Evolutionary conservation across 23 tunicate genomes (phyloP), one percentile per base, ranked within the genome.

Genomic region (Pegea sp.): DNA sequence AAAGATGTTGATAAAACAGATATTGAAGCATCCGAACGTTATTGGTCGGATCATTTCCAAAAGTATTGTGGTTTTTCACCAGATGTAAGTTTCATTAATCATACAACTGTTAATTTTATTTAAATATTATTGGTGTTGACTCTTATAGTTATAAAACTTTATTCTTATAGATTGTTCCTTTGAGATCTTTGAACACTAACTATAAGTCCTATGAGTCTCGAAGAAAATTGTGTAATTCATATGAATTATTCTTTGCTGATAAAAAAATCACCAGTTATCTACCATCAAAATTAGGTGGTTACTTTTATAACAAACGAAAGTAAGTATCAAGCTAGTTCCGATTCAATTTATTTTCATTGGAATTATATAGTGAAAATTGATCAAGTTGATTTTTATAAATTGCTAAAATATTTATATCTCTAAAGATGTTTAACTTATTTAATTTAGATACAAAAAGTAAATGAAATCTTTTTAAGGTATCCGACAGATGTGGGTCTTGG

Each of bases 221-320:
- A 30, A 21, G 28, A 19, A 23, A 33, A 2, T 28, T 66, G 62
- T 54, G 62, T 34, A 54, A 53, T 26, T 42, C 62, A 1, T 66
- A 55, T 29, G 71, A 66, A 13, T 42, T 66, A 28, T 66, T 66
- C 30, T 28, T 66, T 28, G 53, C 38, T 25, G 71, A 66, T 30
- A 43, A 54, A 33, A 33, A 33, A 42, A 42, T 66, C 13, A 54
- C 38, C 24, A 54, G 48, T 55, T 28, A 33, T 1, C 22, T 66
- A 26, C 54, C 62, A 3, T 20, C 53, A 24, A 34, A 33, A n/a
- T 26, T 44, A 24, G 62, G 62, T 25, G 56, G 44, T 27, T 42
- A 42, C 54, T 66, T 66, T 28, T 66, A 30, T 24, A 22, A 16
- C 27, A 66, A 66, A 42, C 42, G 42, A 28, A 66, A 66, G 71